Conservation (phyloP, 1,140 invertebrate species). For the Halotydeus destructor region DNA sequence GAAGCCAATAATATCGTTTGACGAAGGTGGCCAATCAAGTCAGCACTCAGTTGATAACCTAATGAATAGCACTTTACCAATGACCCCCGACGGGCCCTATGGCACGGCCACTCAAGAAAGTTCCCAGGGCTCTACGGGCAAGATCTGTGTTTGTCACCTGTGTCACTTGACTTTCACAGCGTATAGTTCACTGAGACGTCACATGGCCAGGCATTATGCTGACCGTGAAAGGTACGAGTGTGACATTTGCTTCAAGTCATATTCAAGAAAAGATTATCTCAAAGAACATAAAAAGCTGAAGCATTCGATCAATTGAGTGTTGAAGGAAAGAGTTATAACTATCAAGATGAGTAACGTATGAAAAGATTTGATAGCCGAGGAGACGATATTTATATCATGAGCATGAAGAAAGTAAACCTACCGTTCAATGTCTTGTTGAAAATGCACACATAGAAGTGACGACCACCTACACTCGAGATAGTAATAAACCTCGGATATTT, state of each 20-base stretch:
- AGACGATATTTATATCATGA: no score
- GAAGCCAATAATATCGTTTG: constrained; percentile 13
- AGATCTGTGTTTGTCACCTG: constrained; percentile 15
- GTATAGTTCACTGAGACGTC: constrained; percentile 15
- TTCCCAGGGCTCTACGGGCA: constrained; percentile 5
- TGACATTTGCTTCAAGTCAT: constrained; percentile 18
- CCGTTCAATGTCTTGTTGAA: no score
- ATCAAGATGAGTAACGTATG: no score
- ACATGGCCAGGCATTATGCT: constrained; percentile 16
- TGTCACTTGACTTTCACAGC: constrained; percentile 15
- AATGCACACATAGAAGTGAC: no score
- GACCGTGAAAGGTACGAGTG: constrained; percentile 19
- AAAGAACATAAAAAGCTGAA: constrained; percentile 18
- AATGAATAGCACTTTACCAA: constrained; percentile 5
- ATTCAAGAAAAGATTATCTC: constrained; percentile 18
- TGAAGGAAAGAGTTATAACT: no score
- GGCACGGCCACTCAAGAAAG: constrained; percentile 5
- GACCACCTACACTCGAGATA: no score
- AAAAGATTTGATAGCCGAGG: no score
- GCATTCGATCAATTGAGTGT: constrained; percentile 4
- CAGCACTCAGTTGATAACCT: no score
- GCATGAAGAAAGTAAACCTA: no score
- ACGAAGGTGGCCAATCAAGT: no score
- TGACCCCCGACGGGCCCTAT: no score
- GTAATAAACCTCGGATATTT: no score